phyloP scores from a whole-genome alignment of 2,113 vertebrate genomes.

The Diadophis punctatus region DNA sequence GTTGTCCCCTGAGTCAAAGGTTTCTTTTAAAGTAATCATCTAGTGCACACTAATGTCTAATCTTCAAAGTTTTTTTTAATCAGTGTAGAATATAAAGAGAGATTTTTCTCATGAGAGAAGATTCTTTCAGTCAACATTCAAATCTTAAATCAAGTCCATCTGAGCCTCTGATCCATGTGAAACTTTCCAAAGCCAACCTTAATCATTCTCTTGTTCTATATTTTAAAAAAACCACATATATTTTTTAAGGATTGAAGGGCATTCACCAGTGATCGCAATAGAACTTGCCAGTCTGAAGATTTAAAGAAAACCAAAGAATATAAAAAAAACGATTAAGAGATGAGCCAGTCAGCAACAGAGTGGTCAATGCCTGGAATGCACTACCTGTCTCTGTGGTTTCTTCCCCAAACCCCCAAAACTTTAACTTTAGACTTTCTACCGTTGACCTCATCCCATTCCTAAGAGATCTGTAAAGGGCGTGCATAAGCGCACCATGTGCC shows the following conservation, averaged over 20 bases:
- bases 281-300: neutral
- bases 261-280: neutral
- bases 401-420: too few species aligned
- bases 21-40: neutral
- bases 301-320: neutral
- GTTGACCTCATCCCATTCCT: too few species aligned
- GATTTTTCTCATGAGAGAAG: neutral
- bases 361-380: too few species aligned
- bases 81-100: neutral
- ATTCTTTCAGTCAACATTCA: neutral
- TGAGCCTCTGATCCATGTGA: neutral
- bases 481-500: too few species aligned
- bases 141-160: neutral
- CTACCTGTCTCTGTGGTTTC: too few species aligned
- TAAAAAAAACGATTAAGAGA: neutral
- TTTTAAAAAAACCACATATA: neutral
- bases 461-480: too few species aligned
- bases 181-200: neutral
- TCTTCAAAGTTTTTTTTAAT: neutral
- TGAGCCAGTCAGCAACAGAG: neutral
- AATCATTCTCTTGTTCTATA: neutral
- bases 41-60: neutral
- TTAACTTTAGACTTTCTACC: too few species aligned
- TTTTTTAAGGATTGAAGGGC: neutral
- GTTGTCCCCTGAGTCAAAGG: neutral